Evolutionary conservation across 1,140 invertebrate genomes (phyloP).

Genomic region (Eriosoma lanigerum): DNA sequence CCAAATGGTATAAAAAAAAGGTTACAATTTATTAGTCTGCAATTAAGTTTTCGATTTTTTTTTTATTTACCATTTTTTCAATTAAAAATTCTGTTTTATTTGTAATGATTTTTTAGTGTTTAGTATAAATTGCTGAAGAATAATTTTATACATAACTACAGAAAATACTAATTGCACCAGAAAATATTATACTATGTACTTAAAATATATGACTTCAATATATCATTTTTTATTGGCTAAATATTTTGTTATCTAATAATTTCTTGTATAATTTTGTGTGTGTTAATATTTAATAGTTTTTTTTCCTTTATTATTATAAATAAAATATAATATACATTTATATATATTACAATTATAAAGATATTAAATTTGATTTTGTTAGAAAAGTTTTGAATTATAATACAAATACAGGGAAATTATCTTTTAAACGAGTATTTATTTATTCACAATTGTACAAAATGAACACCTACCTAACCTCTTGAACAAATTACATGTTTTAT

Average conservation of each 20-base stretch:
- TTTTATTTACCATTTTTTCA: background rate
- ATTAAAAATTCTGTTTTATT: background rate
- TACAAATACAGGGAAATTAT: too few relatives aligned
- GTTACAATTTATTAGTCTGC: background rate
- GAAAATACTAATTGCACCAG: background rate
- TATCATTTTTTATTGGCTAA: background rate
- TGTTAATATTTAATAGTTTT: background rate
- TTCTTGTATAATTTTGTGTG: background rate
- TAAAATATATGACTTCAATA: background rate
- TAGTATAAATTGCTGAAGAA: background rate
- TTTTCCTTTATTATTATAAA: background rate
- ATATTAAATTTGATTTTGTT: too few relatives aligned
- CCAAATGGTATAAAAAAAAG: background rate
- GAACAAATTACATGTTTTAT: too few relatives aligned
- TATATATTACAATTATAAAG: too few relatives aligned
- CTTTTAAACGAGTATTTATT: too few relatives aligned
- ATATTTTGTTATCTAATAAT: conserved; percentile 4
- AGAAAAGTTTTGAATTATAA: too few relatives aligned
- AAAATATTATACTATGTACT: background rate
- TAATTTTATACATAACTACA: background rate
- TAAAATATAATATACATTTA: too few relatives aligned
- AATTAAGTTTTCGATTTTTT: background rate
- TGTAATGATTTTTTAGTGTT: conserved; percentile 21
- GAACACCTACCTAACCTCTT: too few relatives aligned
- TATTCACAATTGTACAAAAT: too few relatives aligned